Percentiles rank a stretch among this genome's conserved stretches.
Evolutionary conservation across 1,140 invertebrate species (phyloP).

Genomic region (Drosophila equinoxialis): DNA sequence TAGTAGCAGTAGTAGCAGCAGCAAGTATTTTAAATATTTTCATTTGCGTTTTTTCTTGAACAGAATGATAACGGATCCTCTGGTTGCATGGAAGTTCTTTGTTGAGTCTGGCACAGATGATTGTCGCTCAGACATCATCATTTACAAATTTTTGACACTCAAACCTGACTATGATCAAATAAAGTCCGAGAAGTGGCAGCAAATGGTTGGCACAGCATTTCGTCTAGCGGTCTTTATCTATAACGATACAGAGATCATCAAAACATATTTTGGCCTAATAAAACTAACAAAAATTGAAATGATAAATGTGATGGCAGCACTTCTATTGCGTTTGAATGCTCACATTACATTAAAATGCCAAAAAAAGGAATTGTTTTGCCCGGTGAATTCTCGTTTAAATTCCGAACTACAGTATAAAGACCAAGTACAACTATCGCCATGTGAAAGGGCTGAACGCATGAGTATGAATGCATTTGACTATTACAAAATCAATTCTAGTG

Average conservation of each 20-base stretch:
- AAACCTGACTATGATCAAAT: slow-evolving; percentile 30
- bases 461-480: slow-evolving; percentile 40
- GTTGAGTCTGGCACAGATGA: slow-evolving; percentile 20
- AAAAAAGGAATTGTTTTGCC: slow-evolving; percentile 19
- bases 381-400: not conserved
- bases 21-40: not conserved
- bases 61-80: slow-evolving; percentile 32
- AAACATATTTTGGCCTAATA: slow-evolving; percentile 29
- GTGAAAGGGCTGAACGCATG: slow-evolving; percentile 15
- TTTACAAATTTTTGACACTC: slow-evolving; percentile 31
- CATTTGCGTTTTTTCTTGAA: too few relatives aligned
- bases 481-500: slow-evolving; percentile 26
- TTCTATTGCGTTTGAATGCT: slow-evolving; percentile 44
- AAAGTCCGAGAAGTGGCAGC: slow-evolving; percentile 25
- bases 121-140: slow-evolving; percentile 13
- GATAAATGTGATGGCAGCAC: slow-evolving; percentile 40
- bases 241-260: slow-evolving; percentile 34
- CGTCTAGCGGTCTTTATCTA: slow-evolving; percentile 53
- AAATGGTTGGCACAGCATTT: slow-evolving; percentile 36
- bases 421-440: not conserved
- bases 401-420: not conserved
- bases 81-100: slow-evolving; percentile 40
- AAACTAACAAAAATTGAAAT: slow-evolving; percentile 28
- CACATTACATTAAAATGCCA: slow-evolving; percentile 39
- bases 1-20: not conserved